These are phyloP conservation scores for Colinus virginianus DNA, from an alignment of 2,113 vertebrate species.

Conservation along the genomic window DNA sequence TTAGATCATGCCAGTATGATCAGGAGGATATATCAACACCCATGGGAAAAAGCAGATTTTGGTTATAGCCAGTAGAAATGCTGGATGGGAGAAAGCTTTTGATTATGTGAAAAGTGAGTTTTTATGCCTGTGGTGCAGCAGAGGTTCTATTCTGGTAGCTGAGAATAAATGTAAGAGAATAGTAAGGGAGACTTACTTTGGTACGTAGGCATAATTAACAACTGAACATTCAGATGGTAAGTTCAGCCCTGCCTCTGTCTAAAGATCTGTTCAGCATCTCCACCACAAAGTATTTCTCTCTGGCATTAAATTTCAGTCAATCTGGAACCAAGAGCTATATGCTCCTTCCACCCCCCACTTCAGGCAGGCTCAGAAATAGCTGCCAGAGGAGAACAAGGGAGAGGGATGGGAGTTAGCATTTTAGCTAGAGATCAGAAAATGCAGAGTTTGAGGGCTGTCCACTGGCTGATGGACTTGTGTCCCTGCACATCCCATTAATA, in stretches of 20 bases:
- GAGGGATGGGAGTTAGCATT: not conserved
- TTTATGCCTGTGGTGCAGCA: not conserved
- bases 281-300: not conserved
- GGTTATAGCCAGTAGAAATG: not conserved
- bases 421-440: not conserved
- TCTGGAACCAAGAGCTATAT: not conserved
- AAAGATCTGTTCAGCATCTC: not conserved
- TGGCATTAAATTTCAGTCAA: not conserved
- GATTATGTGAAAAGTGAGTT: not conserved
- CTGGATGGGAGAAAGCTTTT: not conserved
- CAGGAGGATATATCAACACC: not conserved
- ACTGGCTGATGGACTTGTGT: not conserved
- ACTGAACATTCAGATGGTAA: not conserved
- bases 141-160: not conserved
- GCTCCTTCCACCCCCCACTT: not conserved
- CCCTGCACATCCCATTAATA: not conserved
- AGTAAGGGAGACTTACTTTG: not conserved
- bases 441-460: not conserved
- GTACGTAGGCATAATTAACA: not conserved
- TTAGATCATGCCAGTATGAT: accelerated
- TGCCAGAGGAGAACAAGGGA: not conserved
- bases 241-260: not conserved
- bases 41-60: not conserved
- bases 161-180: not conserved
- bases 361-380: not conserved